Percentiles rank a stretch among this genome's conserved stretches.
These are phyloP conservation scores for Drosophila aldrichi DNA, from an alignment of 2,888 invertebrate genomes.

Conservation along the genomic window DNA sequence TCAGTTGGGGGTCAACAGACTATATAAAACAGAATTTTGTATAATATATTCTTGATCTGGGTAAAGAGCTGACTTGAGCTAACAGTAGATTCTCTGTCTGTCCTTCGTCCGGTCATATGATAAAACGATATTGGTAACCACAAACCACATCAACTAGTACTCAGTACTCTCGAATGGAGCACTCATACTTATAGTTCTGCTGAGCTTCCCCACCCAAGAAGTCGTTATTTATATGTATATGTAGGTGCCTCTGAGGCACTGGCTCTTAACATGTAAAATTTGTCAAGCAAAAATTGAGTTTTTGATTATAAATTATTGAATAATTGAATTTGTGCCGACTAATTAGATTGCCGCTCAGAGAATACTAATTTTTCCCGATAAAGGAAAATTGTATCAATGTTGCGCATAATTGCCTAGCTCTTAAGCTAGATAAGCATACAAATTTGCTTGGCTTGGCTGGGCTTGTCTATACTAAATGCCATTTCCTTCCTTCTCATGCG, in stretches of 20 bases:
- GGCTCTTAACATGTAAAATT: background rate
- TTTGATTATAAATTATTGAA: slow-evolving; percentile 6
- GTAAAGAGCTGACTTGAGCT: background rate
- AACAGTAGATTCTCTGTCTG: too few species aligned
- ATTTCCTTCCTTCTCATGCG: slow-evolving; percentile 27
- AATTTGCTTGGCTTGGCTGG: background rate
- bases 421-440: background rate
- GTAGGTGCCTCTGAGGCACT: too few species aligned
- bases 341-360: slow-evolving; percentile 1
- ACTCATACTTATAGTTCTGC: too few species aligned
- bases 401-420: slow-evolving; percentile 14
- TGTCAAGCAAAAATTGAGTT: background rate
- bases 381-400: background rate
- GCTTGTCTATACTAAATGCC: slow-evolving; percentile 9
- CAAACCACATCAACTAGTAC: too few species aligned
- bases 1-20: background rate
- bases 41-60: background rate
- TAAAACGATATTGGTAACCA: too few species aligned
- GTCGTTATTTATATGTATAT: background rate
- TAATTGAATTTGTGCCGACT: slow-evolving; percentile 7
- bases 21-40: background rate
- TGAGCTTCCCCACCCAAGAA: background rate
- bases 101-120: too few species aligned
- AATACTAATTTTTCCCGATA: background rate
- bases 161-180: too few species aligned